Evolutionary conservation across 2,113 vertebrate genomes (phyloP), one percentile per base, ranked within the genome.

Genomic region (Perca schrenkii): DNA sequence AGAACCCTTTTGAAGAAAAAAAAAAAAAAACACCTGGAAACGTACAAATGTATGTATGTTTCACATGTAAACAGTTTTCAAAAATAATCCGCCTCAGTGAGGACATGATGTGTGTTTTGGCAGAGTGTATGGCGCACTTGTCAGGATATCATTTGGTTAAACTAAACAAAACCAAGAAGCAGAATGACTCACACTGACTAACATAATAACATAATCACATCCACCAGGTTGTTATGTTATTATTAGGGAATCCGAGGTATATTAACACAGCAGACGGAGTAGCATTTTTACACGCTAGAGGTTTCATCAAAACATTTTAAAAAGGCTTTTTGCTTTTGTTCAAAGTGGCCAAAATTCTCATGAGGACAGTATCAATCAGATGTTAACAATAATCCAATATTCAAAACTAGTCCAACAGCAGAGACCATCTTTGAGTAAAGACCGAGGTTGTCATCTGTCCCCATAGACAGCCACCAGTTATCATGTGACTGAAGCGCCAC

Each of bases 11-110:
- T 52, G 47, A 6, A 34, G 65, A 70, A 63, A 61, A 70, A 34
- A 34, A 65, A 70, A 34, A 34, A 70, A 70, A 68, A 61, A 74
- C 72, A 83, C 72, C 68, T 83, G 62, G 70, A 54, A 56, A 79
- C 60, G 52, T 63, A 70, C 46, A 66, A 50, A 66, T 16, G 47
- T 22, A 34, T 25, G 6, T n/a, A 43, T 15, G 25, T 8, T 22
- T 46, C 28, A 43, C 22, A 34, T 62, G 58, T 65, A 65, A 77
- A 72, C 74, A 65, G 17, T 66, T 65, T 31, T 53, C 16, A 50
- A 50, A 36, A 64, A 79, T 56, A 54, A 74, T 49, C 47, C 7
- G 4, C 21, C 82, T 74, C 36, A 36, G 68, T 13, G 21, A 72
- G 74, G 46, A 46, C 53, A 10, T 15, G 31, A 64, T 66, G 68